Conservation (phyloP, 1,140 invertebrate genomes). For the Zaprionus camerounensis region DNA sequence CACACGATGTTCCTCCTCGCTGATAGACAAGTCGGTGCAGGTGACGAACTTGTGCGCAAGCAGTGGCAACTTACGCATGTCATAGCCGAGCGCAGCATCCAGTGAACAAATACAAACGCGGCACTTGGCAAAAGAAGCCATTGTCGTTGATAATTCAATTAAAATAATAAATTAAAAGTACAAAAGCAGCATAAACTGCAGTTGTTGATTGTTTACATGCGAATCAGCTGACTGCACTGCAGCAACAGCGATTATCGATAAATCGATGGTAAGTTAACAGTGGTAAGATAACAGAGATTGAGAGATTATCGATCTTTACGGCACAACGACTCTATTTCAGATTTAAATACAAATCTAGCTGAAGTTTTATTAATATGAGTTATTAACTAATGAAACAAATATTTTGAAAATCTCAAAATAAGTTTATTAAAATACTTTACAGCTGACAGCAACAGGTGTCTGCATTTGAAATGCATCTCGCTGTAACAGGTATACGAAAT, state of each 20-base stretch:
- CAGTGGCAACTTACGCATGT: constrained; percentile 31
- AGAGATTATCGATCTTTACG: not conserved
- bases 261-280: not conserved
- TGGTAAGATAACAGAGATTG: not conserved
- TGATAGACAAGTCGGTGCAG: constrained; percentile 52
- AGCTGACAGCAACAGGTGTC: not conserved
- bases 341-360: not conserved
- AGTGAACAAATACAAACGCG: constrained; percentile 50
- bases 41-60: constrained; percentile 56
- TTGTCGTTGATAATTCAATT: not conserved
- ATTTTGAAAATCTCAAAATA: not conserved
- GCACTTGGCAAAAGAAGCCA: constrained; percentile 46
- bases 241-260: constrained; percentile 20
- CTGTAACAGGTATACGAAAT: not conserved
- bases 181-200: not conserved
- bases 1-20: constrained; percentile 20
- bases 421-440: not conserved
- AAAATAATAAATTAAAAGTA: not conserved
- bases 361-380: not conserved
- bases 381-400: not conserved
- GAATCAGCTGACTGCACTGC: constrained; percentile 23
- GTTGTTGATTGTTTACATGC: constrained; percentile 2
- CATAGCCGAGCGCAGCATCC: constrained; percentile 27
- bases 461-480: not conserved
- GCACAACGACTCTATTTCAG: not conserved